Conservation (phyloP, 2,113 vertebrate species). For the Nansenia antarctica region DNA sequence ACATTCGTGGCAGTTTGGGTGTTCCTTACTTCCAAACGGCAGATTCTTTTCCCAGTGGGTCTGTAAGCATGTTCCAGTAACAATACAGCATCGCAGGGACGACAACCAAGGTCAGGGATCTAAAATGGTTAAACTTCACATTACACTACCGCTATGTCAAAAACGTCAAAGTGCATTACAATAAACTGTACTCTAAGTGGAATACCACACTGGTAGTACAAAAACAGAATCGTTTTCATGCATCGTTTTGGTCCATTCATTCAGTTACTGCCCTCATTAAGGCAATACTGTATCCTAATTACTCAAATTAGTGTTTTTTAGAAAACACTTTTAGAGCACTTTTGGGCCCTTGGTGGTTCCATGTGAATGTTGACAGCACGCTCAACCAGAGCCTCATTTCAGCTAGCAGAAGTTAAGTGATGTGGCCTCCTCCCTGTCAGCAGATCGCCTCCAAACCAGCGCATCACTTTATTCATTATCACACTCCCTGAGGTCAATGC, state of each 20-base stretch:
- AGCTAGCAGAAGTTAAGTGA: no score
- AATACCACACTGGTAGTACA: no score
- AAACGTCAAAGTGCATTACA: background rate
- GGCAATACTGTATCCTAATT: no score
- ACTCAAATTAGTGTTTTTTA: no score
- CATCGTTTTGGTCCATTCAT: no score
- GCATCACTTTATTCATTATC: constrained; percentile 38
- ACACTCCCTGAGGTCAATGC: constrained; percentile 44
- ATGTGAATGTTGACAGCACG: no score
- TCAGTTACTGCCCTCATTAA: no score
- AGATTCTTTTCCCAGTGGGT: background rate
- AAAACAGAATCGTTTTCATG: no score
- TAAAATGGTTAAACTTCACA: constrained; percentile 17
- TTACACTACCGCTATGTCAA: constrained; percentile 1
- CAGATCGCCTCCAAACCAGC: background rate
- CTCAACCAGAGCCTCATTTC: no score
- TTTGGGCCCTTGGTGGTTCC: no score
- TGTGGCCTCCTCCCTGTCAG: constrained; percentile 29
- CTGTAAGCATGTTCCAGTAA: constrained; percentile 13
- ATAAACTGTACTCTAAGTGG: background rate
- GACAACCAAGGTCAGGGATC: background rate
- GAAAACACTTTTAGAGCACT: no score
- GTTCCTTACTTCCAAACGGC: constrained; percentile 20
- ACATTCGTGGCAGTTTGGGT: constrained; percentile 18
- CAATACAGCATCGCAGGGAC: constrained; percentile 10